Evolutionary conservation across 2,113 vertebrate genomes (phyloP).

Genomic region (Brienomyrus brachyistius): DNA sequence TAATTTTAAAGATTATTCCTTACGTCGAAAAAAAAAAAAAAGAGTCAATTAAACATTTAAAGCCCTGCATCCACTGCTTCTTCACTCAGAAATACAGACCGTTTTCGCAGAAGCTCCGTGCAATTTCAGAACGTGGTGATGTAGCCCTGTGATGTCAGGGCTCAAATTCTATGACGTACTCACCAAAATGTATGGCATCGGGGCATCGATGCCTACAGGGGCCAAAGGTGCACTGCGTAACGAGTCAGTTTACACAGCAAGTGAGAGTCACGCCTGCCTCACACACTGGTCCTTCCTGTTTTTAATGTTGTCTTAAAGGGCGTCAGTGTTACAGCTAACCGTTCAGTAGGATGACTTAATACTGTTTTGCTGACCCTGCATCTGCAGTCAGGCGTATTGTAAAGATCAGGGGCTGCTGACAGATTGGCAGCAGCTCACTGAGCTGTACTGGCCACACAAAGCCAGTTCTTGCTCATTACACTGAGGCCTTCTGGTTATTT

Average conservation of each 20-base stretch:
- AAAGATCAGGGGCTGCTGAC: neutral
- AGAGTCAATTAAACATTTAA: neutral
- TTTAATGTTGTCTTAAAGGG: neutral
- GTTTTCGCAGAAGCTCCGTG: neutral
- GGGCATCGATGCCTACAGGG: neutral
- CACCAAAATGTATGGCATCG: neutral
- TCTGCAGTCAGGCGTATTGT: neutral
- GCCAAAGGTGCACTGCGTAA: neutral
- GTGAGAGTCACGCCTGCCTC: neutral
- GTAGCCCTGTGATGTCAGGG: neutral
- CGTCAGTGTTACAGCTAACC: neutral
- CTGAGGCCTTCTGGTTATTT: conserved; percentile 29
- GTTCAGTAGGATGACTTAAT: neutral
- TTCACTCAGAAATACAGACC: neutral
- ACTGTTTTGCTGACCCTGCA: neutral
- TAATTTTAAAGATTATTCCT: neutral
- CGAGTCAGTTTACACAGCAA: conserved; percentile 3
- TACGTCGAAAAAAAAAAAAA: neutral
- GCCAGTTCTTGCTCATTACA: neutral
- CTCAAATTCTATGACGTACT: neutral
- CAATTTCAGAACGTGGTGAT: neutral
- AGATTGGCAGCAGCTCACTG: neutral
- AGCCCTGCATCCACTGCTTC: neutral
- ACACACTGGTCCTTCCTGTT: neutral
- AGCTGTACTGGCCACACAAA: neutral